phyloP scores from a whole-genome alignment of 2,888 invertebrate genomes.

The Pristionchus mayeri region DNA sequence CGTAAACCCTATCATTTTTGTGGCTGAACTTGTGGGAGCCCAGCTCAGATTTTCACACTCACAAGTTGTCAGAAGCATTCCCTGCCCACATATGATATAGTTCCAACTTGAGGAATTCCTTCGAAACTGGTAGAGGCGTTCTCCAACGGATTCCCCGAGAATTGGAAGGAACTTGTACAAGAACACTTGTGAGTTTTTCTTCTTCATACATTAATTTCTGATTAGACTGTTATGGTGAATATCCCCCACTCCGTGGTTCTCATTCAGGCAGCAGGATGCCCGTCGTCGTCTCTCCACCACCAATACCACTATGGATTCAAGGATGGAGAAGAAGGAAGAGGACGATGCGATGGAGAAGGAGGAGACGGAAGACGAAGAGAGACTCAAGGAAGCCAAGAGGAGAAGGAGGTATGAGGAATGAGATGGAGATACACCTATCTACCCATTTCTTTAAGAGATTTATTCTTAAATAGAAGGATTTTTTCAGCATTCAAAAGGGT shows the following conservation, averaged over 20 bases:
- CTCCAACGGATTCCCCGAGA: constrained; percentile 38
- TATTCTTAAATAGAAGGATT: neutral
- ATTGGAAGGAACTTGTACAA: constrained; percentile 24
- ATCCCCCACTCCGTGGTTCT: neutral
- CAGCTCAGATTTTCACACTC: too few relatives aligned
- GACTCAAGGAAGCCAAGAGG: constrained; percentile 12
- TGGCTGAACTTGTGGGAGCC: too few relatives aligned
- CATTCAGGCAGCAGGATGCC: neutral
- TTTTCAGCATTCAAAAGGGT: constrained; percentile 28
- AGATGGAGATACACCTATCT: neutral
- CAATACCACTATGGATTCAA: neutral
- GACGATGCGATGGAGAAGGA: constrained; percentile 1
- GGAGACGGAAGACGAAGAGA: constrained; percentile 3
- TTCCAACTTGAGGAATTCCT: neutral
- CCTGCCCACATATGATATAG: too few relatives aligned
- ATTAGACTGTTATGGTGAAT: neutral
- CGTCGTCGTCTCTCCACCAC: constrained; percentile 13
- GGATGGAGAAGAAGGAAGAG: neutral
- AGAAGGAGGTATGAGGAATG: constrained; percentile 22
- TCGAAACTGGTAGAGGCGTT: constrained; percentile 19
- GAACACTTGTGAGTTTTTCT: constrained; percentile 5
- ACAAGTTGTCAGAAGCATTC: too few relatives aligned
- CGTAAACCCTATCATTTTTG: too few relatives aligned
- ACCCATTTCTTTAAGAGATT: too few relatives aligned
- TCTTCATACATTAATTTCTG: neutral